Evolutionary conservation across 2,113 vertebrate species (phyloP), one percentile per base, ranked within the genome.

Genomic region (Mobula birostris): DNA sequence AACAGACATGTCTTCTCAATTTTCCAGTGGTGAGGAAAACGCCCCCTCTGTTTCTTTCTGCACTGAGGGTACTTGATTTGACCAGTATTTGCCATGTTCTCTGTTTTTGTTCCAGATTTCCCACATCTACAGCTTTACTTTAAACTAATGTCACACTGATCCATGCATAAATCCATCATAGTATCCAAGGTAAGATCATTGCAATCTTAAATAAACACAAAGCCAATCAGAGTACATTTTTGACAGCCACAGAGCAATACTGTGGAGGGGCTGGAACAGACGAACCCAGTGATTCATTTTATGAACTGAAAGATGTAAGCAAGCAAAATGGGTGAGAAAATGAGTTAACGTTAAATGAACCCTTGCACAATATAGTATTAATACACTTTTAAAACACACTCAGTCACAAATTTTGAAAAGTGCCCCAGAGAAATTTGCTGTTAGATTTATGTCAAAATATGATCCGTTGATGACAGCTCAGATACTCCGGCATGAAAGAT

Each of bases 401-500:
- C 68, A 32, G 29, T 72, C 70, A 27, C 70, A 76, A 74, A 27
- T 56, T 93, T 36, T 93, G 91, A 72, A 48, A 74, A 93, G 21
- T 72, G 90, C 90, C 90, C 90, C 90, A 72, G 90, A 93, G 90
- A 93, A 68, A 21, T 72, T 72, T 72, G 68, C 66, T 74, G 68
- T 72, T 93, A 70, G 70, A 93, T 72, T 93, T 27, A 93, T 93
- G 90, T 93, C 90, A 93, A 74, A 74, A 48, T 74, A 74, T 74
- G 68, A 74, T 93, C 68, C 15, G 7, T 36, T 74, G 21, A 32
- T 74, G 91, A 93, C 91, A 93, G 91, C 70, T 3, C 9, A 40
- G 74, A 36, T 93, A 93, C 72, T 92, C 61, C 48, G 2, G 91
- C 70, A 76, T 74, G 91, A 74, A 48, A 56, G 91, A 76, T 72